Percentiles rank a stretch among this genome's conserved stretches.
Conservation (phyloP, 1,140 invertebrate species). For the Drusus annulatus region DNA sequence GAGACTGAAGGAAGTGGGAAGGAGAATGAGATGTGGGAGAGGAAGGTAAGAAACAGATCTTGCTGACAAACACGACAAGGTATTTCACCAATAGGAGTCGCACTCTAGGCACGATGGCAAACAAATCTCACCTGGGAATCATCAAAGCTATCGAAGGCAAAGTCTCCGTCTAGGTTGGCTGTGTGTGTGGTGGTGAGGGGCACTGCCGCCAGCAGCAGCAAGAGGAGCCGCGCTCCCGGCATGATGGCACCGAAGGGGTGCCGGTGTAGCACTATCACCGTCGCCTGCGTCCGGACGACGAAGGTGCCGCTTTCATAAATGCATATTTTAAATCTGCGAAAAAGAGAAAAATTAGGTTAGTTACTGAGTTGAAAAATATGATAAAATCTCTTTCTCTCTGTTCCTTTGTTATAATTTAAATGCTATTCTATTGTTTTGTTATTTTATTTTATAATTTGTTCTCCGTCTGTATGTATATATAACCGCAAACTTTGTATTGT, state of each 20-base stretch:
- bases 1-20: too few species aligned
- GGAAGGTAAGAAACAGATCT: too few species aligned
- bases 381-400: too few species aligned
- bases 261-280: conserved; percentile 31
- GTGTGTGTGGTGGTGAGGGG: conserved; percentile 50
- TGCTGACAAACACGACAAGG: too few species aligned
- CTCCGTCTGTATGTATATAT: too few species aligned
- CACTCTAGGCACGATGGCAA: not conserved
- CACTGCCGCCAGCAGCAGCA: conserved; percentile 58
- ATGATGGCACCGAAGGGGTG: conserved; percentile 11
- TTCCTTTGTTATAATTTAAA: too few species aligned
- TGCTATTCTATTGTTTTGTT: too few species aligned
- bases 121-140: conserved; percentile 62
- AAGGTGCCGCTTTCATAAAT: conserved; percentile 42
- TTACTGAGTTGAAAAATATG: not conserved
- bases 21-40: too few species aligned
- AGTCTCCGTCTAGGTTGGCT: conserved; percentile 69
- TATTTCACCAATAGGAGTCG: too few species aligned
- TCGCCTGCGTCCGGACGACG: conserved; percentile 11
- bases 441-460: too few species aligned
- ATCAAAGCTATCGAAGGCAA: conserved; percentile 69
- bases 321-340: conserved; percentile 36
- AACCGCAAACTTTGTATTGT: too few species aligned
- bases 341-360: not conserved
- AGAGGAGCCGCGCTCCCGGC: conserved; percentile 12